Evolutionary conservation across 2,113 vertebrate species (phyloP), one percentile per base, ranked within the genome.

Genomic region (Oncorhynchus masou): DNA sequence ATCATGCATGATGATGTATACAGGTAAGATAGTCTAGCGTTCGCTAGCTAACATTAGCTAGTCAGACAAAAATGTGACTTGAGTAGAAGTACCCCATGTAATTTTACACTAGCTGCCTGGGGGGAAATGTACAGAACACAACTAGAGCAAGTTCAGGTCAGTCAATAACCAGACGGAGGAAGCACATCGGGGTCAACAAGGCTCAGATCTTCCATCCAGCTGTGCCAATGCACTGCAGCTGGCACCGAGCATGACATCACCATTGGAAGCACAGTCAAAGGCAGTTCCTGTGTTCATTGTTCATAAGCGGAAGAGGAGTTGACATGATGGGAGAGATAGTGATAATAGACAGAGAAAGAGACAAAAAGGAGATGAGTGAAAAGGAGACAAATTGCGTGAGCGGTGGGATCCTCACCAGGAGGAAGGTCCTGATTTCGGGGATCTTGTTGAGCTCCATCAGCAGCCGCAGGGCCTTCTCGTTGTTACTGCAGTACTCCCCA

Each of bases 381-480:
- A 25, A 19, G 48, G 3, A 4, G 24, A 11, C 13, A 15, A 24
- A 2, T 15, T 11, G 71, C 1, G 34, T 22, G 3, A 54, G 39
- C 24, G 73, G 25, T 51, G 7, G 49, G 13, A n/a, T 59, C 79
- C 96, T 96, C 88, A 99, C 98, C 97, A 99, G 78, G 1, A 99
- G 92, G 91, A 98, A 99, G 85, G 97, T 95, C 60, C 97, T 95
- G 81, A 96, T 95, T 31, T 95, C 79, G 4, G 97, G 94, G 84
- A 97, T 95, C 93, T 99, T 99, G 94, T 99, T 99, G 34, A 99
- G 92, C 83, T 99, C 97, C 94, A 99, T 95, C 72, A 99, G 93
- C 79, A 99, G 94, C 69, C 96, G 89, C 85, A 99, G 90, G 66
- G 98, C 98, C 90, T 99, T 99, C 93, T 99, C 98, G 0, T 99